phyloP scores from a whole-genome alignment of 64 coral and sea anemone species.

The Acropora yongei region DNA sequence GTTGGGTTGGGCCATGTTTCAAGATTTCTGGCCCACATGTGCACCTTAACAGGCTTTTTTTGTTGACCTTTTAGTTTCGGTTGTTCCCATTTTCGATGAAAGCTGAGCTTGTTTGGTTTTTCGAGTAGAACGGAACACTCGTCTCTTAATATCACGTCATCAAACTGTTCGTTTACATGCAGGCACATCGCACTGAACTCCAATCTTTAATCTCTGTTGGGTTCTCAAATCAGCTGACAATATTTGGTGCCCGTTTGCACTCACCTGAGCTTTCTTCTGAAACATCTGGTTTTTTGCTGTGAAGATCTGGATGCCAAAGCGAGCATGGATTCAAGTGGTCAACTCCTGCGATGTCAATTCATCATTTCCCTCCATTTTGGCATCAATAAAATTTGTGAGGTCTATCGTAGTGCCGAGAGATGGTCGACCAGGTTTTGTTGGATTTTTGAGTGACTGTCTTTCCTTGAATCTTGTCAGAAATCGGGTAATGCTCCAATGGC shows the following conservation, averaged over 20 bases:
- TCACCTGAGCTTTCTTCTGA: constrained; percentile 19
- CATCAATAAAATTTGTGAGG: background rate
- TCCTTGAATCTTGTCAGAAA: background rate
- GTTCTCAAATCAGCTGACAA: constrained; percentile 25
- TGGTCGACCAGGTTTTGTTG: background rate
- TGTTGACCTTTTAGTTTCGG: background rate
- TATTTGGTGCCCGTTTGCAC: background rate
- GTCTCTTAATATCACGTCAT: background rate
- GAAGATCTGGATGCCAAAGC: background rate
- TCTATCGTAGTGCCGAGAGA: background rate
- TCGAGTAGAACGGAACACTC: constrained; percentile 9
- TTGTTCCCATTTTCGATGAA: constrained; percentile 27
- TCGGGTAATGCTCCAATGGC: background rate
- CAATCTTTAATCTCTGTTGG: background rate
- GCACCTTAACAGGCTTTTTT: constrained; percentile 5
- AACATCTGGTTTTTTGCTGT: background rate
- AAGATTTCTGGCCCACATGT: constrained; percentile 15
- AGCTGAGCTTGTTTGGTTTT: constrained; percentile 11
- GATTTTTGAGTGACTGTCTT: background rate
- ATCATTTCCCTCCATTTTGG: constrained; percentile 28
- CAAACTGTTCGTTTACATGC: background rate
- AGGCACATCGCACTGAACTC: background rate
- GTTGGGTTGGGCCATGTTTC: background rate
- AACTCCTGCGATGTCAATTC: background rate
- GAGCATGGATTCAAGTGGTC: background rate